These are phyloP conservation scores for Peucedramus taeniatus DNA, from an alignment of 2,113 vertebrate species.

Conservation along the genomic window DNA sequence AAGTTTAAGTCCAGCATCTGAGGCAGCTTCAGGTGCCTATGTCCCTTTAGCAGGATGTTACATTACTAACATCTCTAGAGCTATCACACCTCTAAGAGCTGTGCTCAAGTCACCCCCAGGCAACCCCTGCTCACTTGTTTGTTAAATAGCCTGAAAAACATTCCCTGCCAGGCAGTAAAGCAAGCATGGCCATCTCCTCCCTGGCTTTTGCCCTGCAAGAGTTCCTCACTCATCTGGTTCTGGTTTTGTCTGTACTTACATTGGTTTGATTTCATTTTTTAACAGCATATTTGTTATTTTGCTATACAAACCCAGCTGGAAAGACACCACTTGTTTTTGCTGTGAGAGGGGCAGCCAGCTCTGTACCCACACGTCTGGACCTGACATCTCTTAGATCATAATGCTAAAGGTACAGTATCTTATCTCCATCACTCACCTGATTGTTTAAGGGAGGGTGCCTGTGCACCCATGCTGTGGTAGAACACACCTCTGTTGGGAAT, in stretches of 20 bases:
- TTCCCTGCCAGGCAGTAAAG: neutral
- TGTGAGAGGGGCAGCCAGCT: neutral
- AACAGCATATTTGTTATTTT: neutral
- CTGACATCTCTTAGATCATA: neutral
- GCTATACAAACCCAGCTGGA: neutral
- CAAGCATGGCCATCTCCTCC: neutral
- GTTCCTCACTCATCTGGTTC: neutral
- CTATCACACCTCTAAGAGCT: rapidly evolving
- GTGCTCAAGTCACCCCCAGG: neutral
- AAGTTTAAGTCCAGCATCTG: neutral
- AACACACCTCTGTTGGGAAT: neutral
- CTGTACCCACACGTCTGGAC: neutral
- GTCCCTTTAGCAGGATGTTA: neutral
- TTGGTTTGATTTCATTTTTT: neutral
- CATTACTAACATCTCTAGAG: neutral
- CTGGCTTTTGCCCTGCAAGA: neutral
- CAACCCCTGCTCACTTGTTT: neutral
- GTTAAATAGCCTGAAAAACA: neutral
- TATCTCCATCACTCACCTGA: neutral
- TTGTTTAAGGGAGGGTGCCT: neutral
- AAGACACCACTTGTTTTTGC: neutral
- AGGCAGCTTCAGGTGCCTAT: neutral
- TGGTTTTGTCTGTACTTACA: neutral
- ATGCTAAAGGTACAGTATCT: conserved; percentile 43
- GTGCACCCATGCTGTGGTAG: neutral